A percentile compares a stretch with the other conserved stretches of the same genome.
phyloP scores from a whole-genome alignment of 2,797 vertebrate species.

The Apogon hyalosoma region DNA sequence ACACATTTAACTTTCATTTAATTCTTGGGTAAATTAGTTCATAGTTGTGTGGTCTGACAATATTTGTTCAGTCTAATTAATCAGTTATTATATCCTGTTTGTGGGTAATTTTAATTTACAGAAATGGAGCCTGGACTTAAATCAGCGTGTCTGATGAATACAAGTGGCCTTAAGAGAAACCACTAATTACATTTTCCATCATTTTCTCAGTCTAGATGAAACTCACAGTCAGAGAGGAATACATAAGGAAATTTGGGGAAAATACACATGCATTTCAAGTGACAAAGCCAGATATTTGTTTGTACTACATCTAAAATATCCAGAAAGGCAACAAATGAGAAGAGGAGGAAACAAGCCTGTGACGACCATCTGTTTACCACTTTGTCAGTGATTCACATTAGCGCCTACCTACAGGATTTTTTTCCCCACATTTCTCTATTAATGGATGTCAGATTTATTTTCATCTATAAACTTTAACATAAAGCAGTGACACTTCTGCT shows the following conservation, averaged over 20 bases:
- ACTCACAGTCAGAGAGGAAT: conserved; percentile 13
- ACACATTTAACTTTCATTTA: conserved; percentile 12
- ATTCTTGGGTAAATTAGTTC: conserved; percentile 31
- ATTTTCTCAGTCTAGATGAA: conserved; percentile 36
- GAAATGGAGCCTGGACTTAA: conserved; percentile 20
- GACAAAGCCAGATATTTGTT: background rate
- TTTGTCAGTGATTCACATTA: background rate
- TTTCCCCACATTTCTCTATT: no score
- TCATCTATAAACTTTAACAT: background rate
- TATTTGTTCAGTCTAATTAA: conserved; percentile 28
- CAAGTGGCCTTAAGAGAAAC: conserved; percentile 19
- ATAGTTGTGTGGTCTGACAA: conserved; percentile 34
- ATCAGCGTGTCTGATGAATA: conserved; percentile 18
- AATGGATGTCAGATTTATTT: no score
- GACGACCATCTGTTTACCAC: background rate
- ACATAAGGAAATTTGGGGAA: background rate
- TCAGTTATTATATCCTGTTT: conserved; percentile 35
- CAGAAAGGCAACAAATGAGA: conserved; percentile 3
- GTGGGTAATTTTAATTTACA: conserved; percentile 16
- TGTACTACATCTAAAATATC: background rate
- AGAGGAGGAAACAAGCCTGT: background rate
- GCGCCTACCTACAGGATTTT: no score
- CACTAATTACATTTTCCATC: conserved; percentile 31
- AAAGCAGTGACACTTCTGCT: conserved; percentile 1
- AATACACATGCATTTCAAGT: background rate